Conservation (phyloP, 37 sponge, comb jelly and placozoan species). For the Crambe crambe region DNA sequence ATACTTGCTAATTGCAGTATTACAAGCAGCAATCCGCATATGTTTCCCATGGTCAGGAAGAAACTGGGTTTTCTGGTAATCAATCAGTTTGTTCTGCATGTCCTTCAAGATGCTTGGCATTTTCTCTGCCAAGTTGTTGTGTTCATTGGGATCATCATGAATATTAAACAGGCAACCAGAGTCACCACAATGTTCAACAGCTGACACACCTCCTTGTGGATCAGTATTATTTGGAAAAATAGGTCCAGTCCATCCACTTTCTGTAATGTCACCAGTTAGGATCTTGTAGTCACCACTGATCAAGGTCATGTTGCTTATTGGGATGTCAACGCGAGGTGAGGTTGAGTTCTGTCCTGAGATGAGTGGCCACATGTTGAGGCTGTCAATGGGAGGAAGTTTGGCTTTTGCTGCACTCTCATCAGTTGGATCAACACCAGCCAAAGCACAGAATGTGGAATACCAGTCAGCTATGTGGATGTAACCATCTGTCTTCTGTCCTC, state of each 20-base stretch:
- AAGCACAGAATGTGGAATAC: conserved; percentile 44
- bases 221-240: background rate
- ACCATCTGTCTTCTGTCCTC: conserved; percentile 11
- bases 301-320: background rate
- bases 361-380: conserved; percentile 27
- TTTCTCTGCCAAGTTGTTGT: too few relatives aligned
- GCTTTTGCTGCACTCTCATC: conserved; percentile 35
- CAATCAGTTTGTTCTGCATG: background rate
- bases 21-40: too few relatives aligned
- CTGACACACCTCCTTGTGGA: too few relatives aligned
- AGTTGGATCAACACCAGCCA: conserved; percentile 29
- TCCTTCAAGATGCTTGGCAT: background rate
- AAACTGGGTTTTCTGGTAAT: too few relatives aligned
- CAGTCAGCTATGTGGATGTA: conserved; percentile 43
- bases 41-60: too few relatives aligned
- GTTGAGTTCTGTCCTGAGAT: conserved; percentile 21
- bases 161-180: conserved; percentile 4
- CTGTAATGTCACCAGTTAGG: background rate
- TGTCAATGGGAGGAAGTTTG: conserved; percentile 30
- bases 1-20: too few relatives aligned
- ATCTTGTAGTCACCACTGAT: too few relatives aligned
- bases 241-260: conserved; percentile 26
- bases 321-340: conserved; percentile 10
- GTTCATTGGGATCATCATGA: too few relatives aligned
- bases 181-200: background rate